Evolutionary conservation across 2,113 vertebrate species (phyloP).

Genomic region (Puma concolor): DNA sequence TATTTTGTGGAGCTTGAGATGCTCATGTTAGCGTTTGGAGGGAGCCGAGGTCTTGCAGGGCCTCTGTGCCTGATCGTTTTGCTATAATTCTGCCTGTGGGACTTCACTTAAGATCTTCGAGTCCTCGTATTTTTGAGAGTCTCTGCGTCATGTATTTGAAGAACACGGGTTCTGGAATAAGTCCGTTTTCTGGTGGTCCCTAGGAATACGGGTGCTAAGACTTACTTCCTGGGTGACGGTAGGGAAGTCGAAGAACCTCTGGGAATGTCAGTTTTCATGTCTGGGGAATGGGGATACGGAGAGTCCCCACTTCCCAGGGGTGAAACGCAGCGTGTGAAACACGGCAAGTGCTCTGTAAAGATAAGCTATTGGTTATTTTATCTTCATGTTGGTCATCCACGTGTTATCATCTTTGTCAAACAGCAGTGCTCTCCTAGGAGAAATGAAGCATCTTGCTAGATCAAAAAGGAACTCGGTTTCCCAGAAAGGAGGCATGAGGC

Average conservation of each 20-base stretch:
- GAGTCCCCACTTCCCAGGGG: neutral
- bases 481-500: neutral
- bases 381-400: too few species aligned
- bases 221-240: neutral
- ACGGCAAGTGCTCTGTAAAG: fast-evolving
- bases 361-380: neutral
- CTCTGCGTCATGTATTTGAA: neutral
- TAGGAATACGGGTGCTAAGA: neutral
- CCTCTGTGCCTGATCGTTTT: neutral
- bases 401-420: neutral
- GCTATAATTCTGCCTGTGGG: neutral
- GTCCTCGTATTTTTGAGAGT: neutral
- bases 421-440: neutral
- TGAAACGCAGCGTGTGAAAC: too few species aligned
- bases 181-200: fast-evolving
- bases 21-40: neutral
- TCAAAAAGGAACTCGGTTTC: neutral
- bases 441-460: neutral
- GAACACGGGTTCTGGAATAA: neutral
- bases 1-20: neutral
- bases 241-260: neutral
- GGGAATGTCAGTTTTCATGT: neutral
- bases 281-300: neutral
- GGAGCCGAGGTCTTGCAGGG: neutral
- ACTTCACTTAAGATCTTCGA: neutral